Conservation (phyloP, 2,888 invertebrate species). For the Cephus nigrinus region DNA sequence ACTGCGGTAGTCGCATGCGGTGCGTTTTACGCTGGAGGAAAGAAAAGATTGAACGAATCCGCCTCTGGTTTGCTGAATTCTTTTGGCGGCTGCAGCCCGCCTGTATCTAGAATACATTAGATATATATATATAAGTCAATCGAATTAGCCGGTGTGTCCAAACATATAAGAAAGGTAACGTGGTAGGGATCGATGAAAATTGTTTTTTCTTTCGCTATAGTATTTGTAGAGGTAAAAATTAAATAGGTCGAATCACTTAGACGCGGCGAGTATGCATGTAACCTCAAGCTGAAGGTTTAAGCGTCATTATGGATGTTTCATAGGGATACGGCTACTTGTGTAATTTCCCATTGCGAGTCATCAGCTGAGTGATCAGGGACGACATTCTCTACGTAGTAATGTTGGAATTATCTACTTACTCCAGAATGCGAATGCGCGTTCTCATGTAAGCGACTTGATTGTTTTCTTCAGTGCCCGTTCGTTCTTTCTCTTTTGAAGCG, state of each 20-base stretch:
- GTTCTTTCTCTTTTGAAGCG: background rate
- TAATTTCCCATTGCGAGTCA: background rate
- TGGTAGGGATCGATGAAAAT: background rate
- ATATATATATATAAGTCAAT: background rate
- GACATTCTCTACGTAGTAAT: constrained; percentile 24
- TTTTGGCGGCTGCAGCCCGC: constrained; percentile 32
- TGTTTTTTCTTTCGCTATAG: background rate
- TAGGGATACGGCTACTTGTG: background rate
- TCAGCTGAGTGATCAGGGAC: background rate
- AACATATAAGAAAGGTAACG: background rate
- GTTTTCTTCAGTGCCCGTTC: background rate
- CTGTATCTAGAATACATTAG: constrained; percentile 13
- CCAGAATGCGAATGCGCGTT: constrained; percentile 48
- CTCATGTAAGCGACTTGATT: constrained; percentile 26
- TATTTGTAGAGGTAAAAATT: background rate
- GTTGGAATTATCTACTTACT: constrained; percentile 55
- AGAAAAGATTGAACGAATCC: constrained; percentile 29
- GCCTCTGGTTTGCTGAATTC: constrained; percentile 7
- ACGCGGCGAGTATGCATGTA: background rate
- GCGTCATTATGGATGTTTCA: background rate
- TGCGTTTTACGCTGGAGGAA: constrained; percentile 14
- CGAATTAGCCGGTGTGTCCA: background rate
- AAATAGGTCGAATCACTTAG: background rate
- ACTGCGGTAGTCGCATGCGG: constrained; percentile 31
- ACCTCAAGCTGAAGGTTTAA: background rate